Evolutionary conservation across 2,797 vertebrate genomes (phyloP).

Genomic region (Sebastes trivittatus): DNA sequence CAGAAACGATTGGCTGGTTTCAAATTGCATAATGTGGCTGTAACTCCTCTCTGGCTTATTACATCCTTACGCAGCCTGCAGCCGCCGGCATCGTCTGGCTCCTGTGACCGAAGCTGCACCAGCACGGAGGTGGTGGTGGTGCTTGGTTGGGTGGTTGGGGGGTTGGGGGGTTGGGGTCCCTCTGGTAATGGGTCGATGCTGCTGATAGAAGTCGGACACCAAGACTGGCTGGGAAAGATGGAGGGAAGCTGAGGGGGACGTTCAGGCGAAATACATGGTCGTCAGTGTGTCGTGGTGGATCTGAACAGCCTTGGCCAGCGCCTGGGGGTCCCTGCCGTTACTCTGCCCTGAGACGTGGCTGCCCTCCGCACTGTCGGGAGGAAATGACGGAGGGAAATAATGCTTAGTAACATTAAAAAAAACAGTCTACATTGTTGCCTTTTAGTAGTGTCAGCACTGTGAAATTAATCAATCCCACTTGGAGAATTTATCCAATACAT

Average conservation of each 20-base stretch:
- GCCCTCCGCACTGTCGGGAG: constrained; percentile 90
- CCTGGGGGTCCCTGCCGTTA: constrained; percentile 95
- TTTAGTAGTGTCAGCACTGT: background rate
- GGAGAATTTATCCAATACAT: background rate
- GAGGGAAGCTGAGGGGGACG: background rate
- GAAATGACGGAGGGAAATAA: background rate
- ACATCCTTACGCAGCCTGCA: constrained; percentile 76
- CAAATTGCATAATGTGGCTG: constrained; percentile 93
- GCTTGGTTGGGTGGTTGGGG: background rate
- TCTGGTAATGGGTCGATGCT: background rate
- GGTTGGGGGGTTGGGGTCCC: background rate
- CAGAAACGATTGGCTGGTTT: constrained; percentile 90
- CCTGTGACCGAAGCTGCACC: constrained; percentile 6
- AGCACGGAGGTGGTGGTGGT: background rate
- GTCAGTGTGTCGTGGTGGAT: constrained; percentile 99
- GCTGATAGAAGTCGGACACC: constrained; percentile 14
- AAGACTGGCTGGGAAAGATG: constrained; percentile 49
- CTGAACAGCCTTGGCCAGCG: constrained; percentile 97
- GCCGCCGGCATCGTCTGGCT: constrained; percentile 53
- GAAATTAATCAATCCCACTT: background rate
- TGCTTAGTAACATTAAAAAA: background rate
- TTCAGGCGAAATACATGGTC: constrained; percentile 99
- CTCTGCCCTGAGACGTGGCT: constrained; percentile 99
- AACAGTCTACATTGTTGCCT: background rate
- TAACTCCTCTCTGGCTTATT: constrained; percentile 77